Evolutionary conservation across 1,140 invertebrate genomes (phyloP), one percentile per base, ranked within the genome.

Genomic region (Tetragonula clypearis): DNA sequence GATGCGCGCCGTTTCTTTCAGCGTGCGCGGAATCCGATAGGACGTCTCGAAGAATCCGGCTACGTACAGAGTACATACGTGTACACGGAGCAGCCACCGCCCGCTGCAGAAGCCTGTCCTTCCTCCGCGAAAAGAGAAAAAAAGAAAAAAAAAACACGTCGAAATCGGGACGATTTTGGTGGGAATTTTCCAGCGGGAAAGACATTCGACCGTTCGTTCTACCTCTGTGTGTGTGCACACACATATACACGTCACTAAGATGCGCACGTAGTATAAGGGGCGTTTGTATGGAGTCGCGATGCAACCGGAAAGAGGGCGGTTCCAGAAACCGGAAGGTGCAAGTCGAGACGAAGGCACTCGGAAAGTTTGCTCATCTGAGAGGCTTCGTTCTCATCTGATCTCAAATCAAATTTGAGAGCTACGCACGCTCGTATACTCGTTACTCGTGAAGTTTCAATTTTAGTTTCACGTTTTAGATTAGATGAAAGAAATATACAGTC

Each of bases 21-120:
- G 68, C 75, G 80, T 83, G 84, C 80, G 56, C 49, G 79, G 74
- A 72, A 86, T 79, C 79, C 79, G 84, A 88, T 86, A 85, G 76
- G 79, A 69, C 79, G 79, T 82, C 53, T 68, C 55, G 62, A 65
- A 41, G 84, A 85, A 85, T 85, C 79, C 15, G n/a, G 58, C 6
- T 65, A 68, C 74, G n/a, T 53, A 49, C 41, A 23, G 82, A 83
- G 30, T 30, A 30, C 30, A 30, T 30, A 21, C 68, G 68, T 72
- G 68, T n/a, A 71, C 55, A 21, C 35, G 74, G 23, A 41, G 75
- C 55, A 41, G 75, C 55, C 58, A 60, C 30, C 66, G 30, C 56
- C 15, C n/a, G n/a, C 14, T 55, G 69, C 65, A 30, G 19, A 72
- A 49, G 60, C n/a, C n/a, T 26, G 56, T 1, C 56, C 56, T 72